Base-by-base conservation (phyloP, 1,140 invertebrate genomes). In the Bombus confusus region DNA sequence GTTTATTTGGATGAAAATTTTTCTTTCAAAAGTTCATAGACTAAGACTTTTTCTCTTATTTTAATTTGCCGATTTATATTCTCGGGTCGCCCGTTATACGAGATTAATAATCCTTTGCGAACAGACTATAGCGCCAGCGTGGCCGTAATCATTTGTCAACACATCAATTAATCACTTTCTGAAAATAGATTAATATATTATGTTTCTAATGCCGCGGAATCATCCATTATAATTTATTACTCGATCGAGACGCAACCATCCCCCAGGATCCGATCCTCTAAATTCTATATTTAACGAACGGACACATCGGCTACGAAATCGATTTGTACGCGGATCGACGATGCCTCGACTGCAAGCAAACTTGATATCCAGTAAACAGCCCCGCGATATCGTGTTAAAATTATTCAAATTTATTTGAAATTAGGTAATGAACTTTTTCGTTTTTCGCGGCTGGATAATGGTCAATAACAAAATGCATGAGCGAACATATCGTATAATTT, bases 191-290 rank as follows among this genome's bases (percentile, higher is more conserved):
- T 74, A 80, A 64, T 66, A 52, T 76, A 88, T 88, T 72, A 86
- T 66, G 57, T 83, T 88, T 83, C 85, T 83, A 85, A 85, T 86
- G 74, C 79, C 75, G 59, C 77, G 31, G 64, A 64, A 87, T n/a
- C 69, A 89, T 87, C 79, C 64, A 83, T 90, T 87, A 85, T 85
- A 81, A 89, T 89, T 81, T 41, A 90, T 90, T 85, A 69, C 47
- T 73, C 57, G 37, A 37, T 28, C 34, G n/a, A 41, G 59, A 66
- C 43, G 57, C 15, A 37, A 52, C 68, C 22, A 47, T 34, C 59
- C 43, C 28, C n/a, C 18, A 18, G 52, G 37, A 39, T 25, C 62
- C 47, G 47, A 52, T 52, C 62, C 37, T 31, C 43, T 39, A 52
- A 69, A 28, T 80, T 68, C 62, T 43, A 34, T 34, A 12, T 79